A percentile compares a stretch with the other conserved stretches of the same genome.
Evolutionary conservation across 2,113 vertebrate species (phyloP).

Genomic region (Galeopterus variegatus): DNA sequence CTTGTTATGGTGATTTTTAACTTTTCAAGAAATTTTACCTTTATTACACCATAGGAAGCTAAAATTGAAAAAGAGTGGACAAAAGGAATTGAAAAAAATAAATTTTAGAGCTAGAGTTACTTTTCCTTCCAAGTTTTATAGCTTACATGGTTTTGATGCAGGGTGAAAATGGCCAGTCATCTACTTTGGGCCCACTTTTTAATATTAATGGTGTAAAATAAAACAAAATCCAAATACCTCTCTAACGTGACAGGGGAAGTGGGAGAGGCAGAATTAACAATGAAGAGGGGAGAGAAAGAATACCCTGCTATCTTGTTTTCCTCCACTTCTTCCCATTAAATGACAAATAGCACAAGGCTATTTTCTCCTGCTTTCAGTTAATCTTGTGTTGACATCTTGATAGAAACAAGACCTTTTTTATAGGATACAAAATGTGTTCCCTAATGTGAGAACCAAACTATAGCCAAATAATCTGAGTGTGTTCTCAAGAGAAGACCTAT

Average conservation of each 20-base stretch:
- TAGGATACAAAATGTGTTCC: neutral
- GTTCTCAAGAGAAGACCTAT: neutral
- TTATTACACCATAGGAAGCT: neutral
- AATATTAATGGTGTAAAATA: neutral
- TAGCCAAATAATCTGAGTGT: neutral
- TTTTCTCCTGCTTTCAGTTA: neutral
- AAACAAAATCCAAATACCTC: neutral
- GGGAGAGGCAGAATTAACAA: neutral
- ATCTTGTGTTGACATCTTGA: neutral
- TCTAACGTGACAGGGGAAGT: neutral
- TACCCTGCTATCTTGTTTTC: neutral
- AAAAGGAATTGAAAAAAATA: conserved; percentile 52
- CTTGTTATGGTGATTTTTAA: neutral
- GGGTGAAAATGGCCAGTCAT: neutral
- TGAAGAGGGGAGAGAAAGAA: neutral
- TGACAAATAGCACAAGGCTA: neutral
- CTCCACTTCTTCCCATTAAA: neutral
- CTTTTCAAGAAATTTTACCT: conserved; percentile 48
- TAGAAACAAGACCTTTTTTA: neutral
- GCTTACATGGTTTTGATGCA: neutral
- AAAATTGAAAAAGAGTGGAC: neutral
- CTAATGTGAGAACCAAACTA: neutral
- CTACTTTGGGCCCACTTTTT: neutral
- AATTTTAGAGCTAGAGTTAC: neutral
- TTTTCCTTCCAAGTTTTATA: conserved; percentile 38